Percentiles rank a stretch among this genome's conserved stretches.
Evolutionary conservation across 2,797 vertebrate genomes (phyloP).

Genomic region (Muraenolepis orangiensis): DNA sequence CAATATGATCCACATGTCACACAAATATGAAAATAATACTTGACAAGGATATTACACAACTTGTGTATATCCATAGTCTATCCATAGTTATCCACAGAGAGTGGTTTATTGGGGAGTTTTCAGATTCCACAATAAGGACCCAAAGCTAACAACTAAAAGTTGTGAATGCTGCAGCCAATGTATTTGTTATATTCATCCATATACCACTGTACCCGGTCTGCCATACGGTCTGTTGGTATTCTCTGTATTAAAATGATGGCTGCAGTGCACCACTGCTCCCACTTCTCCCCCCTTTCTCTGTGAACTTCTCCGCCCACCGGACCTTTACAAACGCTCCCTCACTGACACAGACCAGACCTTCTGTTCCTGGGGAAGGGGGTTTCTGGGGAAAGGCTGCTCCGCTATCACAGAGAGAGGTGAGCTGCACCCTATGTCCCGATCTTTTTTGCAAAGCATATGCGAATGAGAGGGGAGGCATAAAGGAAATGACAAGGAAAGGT

Average conservation of each 20-base stretch:
- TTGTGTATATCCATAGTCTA: background rate
- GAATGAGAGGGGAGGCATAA: slow-evolving; percentile 15
- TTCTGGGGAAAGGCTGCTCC: background rate
- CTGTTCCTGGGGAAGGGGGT: too few species aligned
- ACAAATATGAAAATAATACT: too few species aligned
- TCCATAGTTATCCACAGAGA: background rate
- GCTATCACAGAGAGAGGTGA: slow-evolving; percentile 6
- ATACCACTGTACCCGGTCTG: background rate
- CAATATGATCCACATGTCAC: background rate
- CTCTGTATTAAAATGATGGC: background rate
- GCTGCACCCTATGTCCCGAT: background rate
- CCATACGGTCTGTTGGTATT: background rate
- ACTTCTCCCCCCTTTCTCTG: background rate
- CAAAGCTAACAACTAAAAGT: background rate
- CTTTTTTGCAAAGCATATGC: slow-evolving; percentile 9
- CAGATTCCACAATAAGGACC: background rate
- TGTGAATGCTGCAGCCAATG: too few species aligned
- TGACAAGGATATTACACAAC: background rate
- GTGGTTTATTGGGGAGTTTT: background rate
- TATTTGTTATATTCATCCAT: background rate
- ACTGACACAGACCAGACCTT: too few species aligned
- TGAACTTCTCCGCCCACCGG: background rate
- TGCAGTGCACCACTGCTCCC: background rate
- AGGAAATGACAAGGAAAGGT: slow-evolving; percentile 38
- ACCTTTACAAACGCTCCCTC: too few species aligned